Evolutionary conservation across 2,888 invertebrate genomes (phyloP), one percentile per base, ranked within the genome.

Genomic region (Cephus pygmeus): DNA sequence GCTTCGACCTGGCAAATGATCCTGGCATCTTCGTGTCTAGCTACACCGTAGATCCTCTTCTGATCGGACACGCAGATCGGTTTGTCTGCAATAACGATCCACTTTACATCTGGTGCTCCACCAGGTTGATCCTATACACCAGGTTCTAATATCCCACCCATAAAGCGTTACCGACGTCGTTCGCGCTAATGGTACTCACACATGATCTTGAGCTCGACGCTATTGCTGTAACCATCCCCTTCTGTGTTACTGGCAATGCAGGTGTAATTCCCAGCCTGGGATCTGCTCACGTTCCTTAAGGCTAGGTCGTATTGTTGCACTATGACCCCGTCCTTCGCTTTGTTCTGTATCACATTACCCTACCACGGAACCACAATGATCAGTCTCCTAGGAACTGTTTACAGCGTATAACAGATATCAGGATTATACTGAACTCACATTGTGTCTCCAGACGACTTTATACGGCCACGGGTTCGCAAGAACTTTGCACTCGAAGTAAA

Each of bases 201-300:
- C 95, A 97, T 97, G 87, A 98, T 96, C 93, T 96, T 96, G 77
- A 98, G 93, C 88, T 95, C 94, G 69, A 97, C 95, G 73, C 94
- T 93, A 87, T 95, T 95, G 84, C 97, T 97, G 87, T 95, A 95
- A 12, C 97, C 97, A 86, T 97, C 97, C 1, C 98, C 98, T 92
- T 98, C 97, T 23, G 97, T 97, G 90, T 98, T 98, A 75, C 97
- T 97, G 3, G 97, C 98, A 34, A 96, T 95, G 91, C 98, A 98
- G 68, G 96, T 95, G 91, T 98, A 98, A 92, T 96, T 96, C 76
- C 98, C 98, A 2, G 97, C 96, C 90, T 97, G 97, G 84, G 94
- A 94, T 85, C 96, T 94, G 79, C 95, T 95, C 71, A 97, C 96
- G 76, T 94, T 94, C 91, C 97, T 97, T 81, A 98, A 92, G 0